These are phyloP conservation scores for Oryctes rhinoceros DNA, from an alignment of 1,140 invertebrate species.

Conservation along the genomic window DNA sequence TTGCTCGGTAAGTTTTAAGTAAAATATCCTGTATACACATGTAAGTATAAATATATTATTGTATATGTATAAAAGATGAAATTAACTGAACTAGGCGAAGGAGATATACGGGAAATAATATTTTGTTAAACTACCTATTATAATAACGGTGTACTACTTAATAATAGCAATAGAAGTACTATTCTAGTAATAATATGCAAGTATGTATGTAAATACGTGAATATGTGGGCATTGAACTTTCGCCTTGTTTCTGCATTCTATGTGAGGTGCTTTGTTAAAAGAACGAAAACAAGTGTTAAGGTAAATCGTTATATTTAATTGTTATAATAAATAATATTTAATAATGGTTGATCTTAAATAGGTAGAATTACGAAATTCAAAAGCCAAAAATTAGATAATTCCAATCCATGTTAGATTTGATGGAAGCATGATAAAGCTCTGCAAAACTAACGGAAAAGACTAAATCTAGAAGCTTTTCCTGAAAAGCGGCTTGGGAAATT, in stretches of 20 bases:
- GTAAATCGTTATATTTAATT: no score
- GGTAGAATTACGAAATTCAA: no score
- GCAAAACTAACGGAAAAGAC: no score
- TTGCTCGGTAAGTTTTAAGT: background rate
- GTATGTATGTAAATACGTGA: constrained; percentile 6
- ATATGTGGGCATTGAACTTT: background rate
- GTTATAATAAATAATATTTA: no score
- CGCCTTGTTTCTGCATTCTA: background rate
- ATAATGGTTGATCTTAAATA: no score
- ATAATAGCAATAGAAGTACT: no score
- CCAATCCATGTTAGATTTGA: no score
- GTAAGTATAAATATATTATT: background rate
- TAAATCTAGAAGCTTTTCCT: no score
- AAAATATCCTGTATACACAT: background rate
- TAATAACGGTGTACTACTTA: background rate
- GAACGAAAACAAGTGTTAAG: background rate
- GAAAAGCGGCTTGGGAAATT: no score
- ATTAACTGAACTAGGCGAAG: constrained; percentile 18
- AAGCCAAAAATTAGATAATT: no score
- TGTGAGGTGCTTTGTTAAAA: background rate
- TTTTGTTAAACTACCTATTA: background rate
- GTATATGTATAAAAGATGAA: background rate
- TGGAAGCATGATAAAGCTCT: no score
- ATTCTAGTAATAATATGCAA: background rate
- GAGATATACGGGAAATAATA: constrained; percentile 36